phyloP scores from a whole-genome alignment of 2,888 invertebrate species.

The Linyphia triangularis region DNA sequence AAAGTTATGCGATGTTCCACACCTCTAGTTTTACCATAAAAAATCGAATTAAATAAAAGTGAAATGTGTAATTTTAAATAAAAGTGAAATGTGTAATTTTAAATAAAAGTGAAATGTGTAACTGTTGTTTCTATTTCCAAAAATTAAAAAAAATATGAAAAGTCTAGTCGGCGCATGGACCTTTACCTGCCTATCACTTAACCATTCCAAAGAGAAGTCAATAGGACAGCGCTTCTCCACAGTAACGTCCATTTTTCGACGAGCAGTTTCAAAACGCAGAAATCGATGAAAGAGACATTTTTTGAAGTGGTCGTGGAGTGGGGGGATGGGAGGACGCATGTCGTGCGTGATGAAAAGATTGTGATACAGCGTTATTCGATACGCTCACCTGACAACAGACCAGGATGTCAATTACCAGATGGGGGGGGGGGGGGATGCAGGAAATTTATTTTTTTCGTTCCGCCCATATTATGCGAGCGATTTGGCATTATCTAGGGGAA shows the following conservation, averaged over 20 bases:
- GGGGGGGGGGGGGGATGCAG: conserved; percentile 26
- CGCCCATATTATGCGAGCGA: conserved; percentile 66
- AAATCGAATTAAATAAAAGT: no score
- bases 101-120: no score
- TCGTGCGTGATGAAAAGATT: conserved; percentile 70
- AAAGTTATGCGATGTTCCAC: no score
- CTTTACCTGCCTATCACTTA: no score
- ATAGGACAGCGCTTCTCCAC: no score
- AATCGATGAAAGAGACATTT: conserved; percentile 70
- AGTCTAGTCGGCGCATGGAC: no score
- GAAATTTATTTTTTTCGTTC: conserved; percentile 75
- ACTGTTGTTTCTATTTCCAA: no score
- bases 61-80: no score
- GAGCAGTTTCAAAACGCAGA: conserved; percentile 35
- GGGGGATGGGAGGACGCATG: not conserved
- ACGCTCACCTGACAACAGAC: conserved; percentile 71
- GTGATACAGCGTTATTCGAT: conserved; percentile 72
- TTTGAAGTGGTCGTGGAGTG: conserved; percentile 35
- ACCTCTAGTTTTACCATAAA: no score
- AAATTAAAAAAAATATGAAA: no score
- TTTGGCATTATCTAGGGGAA: conserved; percentile 45
- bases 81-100: no score
- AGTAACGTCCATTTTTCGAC: not conserved
- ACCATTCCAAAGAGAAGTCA: no score
- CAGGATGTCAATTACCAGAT: conserved; percentile 70